A percentile compares a stretch with the other conserved stretches of the same genome.
phyloP scores from a whole-genome alignment of 2,888 invertebrate genomes.

The Caprella mutica region DNA sequence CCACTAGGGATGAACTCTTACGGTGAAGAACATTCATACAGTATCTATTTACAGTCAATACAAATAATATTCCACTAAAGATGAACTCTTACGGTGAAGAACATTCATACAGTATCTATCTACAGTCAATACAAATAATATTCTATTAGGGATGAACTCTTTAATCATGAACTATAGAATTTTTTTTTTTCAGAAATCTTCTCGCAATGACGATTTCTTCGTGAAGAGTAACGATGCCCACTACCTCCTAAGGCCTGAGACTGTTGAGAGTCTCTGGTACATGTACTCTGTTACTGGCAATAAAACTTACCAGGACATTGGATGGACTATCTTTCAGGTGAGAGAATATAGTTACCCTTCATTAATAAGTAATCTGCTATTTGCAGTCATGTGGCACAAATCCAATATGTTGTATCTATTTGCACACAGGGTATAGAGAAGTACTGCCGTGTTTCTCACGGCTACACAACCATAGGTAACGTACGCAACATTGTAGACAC shows the following conservation, averaged over 20 bases:
- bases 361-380: neutral
- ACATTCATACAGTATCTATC: no score
- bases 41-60: no score
- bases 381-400: no score
- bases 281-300: constrained; percentile 92
- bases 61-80: no score
- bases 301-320: constrained; percentile 92
- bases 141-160: no score
- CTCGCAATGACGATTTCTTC: constrained; percentile 34
- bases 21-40: no score
- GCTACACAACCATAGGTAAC: constrained; percentile 86
- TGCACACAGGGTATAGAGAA: constrained; percentile 69
- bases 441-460: constrained; percentile 71
- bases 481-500: constrained; percentile 69
- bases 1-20: no score
- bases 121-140: no score
- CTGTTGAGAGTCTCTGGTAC: constrained; percentile 91
- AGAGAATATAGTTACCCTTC: neutral
- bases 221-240: constrained; percentile 72
- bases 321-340: constrained; percentile 86
- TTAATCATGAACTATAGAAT: no score
- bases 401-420: neutral
- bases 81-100: no score
- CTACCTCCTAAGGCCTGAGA: constrained; percentile 87
- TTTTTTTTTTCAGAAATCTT: no score